phyloP scores from a whole-genome alignment of 2,797 vertebrate species.

The Macroramphosus scolopax region DNA sequence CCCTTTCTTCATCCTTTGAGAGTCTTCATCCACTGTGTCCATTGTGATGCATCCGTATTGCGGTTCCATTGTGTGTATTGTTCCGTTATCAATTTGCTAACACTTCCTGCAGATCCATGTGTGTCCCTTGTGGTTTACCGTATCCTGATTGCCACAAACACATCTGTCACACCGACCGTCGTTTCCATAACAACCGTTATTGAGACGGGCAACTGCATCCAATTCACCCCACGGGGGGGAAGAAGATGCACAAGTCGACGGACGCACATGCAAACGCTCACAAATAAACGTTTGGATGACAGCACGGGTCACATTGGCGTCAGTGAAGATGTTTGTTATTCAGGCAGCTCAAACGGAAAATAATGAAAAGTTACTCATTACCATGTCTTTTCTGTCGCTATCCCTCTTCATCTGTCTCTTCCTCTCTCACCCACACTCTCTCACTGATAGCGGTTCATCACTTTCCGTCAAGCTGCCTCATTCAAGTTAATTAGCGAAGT shows the following conservation, averaged over 20 bases:
- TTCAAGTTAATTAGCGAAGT: constrained; percentile 54
- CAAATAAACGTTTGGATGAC: constrained; percentile 18
- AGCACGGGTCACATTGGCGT: constrained; percentile 29
- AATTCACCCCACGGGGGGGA: constrained; percentile 49
- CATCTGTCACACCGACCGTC: constrained; percentile 65
- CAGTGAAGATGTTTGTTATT: constrained; percentile 38
- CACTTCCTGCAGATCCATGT: constrained; percentile 36
- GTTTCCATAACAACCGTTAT: constrained; percentile 73
- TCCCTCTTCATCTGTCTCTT: constrained; percentile 3
- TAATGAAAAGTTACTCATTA: constrained; percentile 40
- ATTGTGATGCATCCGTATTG: constrained; percentile 25
- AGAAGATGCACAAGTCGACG: constrained; percentile 29
- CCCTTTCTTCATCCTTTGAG: constrained; percentile 39
- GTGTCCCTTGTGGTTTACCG: constrained; percentile 56
- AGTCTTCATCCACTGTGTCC: constrained; percentile 32
- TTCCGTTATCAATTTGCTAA: constrained; percentile 39
- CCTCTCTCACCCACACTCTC: no score
- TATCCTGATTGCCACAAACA: constrained; percentile 53
- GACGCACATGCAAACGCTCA: constrained; percentile 24
- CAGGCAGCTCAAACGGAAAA: constrained; percentile 37
- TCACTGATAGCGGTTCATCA: no score
- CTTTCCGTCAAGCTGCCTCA: constrained; percentile 24
- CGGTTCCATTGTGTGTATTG: constrained; percentile 32
- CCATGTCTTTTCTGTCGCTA: constrained; percentile 11
- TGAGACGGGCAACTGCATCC: constrained; percentile 48